These are phyloP conservation scores for Pseudorhombus dupliciocellatus DNA, from an alignment of 2,113 vertebrate genomes.

Conservation along the genomic window DNA sequence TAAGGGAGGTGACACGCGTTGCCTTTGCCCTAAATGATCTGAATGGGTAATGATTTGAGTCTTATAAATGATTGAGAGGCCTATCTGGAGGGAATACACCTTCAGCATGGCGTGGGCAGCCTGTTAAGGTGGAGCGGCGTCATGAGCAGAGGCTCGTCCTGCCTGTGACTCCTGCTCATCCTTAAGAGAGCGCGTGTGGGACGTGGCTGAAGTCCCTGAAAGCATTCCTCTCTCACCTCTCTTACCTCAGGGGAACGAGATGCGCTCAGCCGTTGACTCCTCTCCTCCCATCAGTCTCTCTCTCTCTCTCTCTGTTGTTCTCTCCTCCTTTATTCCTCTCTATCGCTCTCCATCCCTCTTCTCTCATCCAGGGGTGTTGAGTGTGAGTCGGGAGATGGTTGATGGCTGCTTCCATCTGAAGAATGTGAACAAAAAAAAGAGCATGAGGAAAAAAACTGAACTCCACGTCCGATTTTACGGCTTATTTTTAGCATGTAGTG, in stretches of 20 bases:
- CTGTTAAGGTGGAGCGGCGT: constrained; percentile 75
- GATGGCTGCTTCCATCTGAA: constrained; percentile 22
- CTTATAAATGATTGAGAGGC: constrained; percentile 79
- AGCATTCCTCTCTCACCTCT: constrained; percentile 79
- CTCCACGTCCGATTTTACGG: constrained; percentile 7
- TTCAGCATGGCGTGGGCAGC: constrained; percentile 66
- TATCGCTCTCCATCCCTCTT: constrained; percentile 1
- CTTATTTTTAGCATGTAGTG: constrained; percentile 19
- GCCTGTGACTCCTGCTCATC: constrained; percentile 36
- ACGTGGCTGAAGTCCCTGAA: constrained; percentile 72
- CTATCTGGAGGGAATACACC: constrained; percentile 77
- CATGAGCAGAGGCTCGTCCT: constrained; percentile 47
- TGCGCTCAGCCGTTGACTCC: constrained; percentile 62
- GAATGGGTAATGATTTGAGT: constrained; percentile 78
- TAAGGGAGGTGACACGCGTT: constrained; percentile 68
- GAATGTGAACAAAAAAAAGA: background rate
- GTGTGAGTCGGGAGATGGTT: constrained; percentile 21
- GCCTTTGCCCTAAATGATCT: constrained; percentile 81
- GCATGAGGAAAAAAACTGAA: constrained; percentile 8
- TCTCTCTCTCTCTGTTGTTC: constrained; percentile 6
- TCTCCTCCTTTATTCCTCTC: constrained; percentile 9
- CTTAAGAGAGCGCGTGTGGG: constrained; percentile 76
- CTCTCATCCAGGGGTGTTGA: background rate
- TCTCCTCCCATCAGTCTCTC: constrained; percentile 41
- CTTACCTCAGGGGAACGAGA: constrained; percentile 63